Percentiles rank a stretch among this genome's conserved stretches.
Evolutionary conservation across 2,113 vertebrate species (phyloP).

Genomic region (Neopipo cinnamomea): DNA sequence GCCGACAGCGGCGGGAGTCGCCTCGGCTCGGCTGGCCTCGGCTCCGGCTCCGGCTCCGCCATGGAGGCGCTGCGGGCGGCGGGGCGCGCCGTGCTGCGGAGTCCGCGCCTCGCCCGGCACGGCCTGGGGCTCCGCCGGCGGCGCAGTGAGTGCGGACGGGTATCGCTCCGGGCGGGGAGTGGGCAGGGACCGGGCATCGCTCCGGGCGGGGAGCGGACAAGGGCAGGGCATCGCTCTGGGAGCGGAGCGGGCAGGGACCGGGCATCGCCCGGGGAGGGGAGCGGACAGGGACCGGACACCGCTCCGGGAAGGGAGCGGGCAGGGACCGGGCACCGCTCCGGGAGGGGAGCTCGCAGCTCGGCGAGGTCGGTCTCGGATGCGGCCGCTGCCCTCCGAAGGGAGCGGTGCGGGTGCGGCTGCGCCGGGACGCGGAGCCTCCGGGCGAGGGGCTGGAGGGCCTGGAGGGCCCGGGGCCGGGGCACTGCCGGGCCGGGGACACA

Average conservation of each 20-base stretch:
- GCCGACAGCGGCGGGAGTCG: not conserved
- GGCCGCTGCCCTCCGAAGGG: not conserved
- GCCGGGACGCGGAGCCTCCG: not conserved
- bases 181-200: too few species aligned
- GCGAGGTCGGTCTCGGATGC: not conserved
- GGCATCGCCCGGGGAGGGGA: not conserved
- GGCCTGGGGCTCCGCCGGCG: conserved; percentile 84
- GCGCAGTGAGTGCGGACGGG: conserved; percentile 76
- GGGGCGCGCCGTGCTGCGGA: conserved; percentile 85
- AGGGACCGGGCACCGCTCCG: too few species aligned
- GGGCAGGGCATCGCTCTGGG: too few species aligned
- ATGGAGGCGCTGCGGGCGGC: conserved; percentile 88
- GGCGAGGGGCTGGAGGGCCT: not conserved
- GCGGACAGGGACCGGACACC: not conserved
- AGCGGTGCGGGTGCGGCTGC: not conserved
- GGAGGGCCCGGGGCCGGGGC: not conserved
- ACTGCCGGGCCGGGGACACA: not conserved
- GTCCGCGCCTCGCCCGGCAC: conserved; percentile 83
- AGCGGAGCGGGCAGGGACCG: too few species aligned
- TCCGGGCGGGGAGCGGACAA: too few species aligned
- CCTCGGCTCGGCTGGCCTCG: not conserved
- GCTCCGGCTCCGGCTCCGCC: not conserved
- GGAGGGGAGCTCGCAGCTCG: not conserved
- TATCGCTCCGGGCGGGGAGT: not conserved
- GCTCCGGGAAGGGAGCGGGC: too few species aligned